Evolutionary conservation across 2,113 vertebrate genomes (phyloP), one percentile per base, ranked within the genome.

Genomic region (Phoenicopterus ruber): DNA sequence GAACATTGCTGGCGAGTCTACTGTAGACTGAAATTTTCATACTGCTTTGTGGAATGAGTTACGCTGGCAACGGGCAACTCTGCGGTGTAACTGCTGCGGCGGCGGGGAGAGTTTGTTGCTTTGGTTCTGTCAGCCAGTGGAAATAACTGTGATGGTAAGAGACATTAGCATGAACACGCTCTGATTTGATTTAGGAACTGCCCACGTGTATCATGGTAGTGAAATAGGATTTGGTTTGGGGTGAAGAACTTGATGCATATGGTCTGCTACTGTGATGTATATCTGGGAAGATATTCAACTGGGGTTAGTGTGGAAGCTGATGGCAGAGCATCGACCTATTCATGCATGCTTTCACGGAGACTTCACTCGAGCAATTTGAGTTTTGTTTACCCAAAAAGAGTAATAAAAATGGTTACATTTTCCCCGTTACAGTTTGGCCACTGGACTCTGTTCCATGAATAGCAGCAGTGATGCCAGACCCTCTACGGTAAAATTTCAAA

Each of bases 31-130:
- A 65, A 92, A 28, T 62, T 57, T 82, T 80, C 8, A 0, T 40
- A 9, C 57, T 91, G 44, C 28, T 79, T 50, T 69, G 62, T 79
- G 54, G 40, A 52, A 42, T 65, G 49, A 76, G 15, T 65, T 90
- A 38, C 0, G 0, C 19, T 82, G 58, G 52, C n/a, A 82, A 47
- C 12, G 0, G 2, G 29, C 47, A 55, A 5, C 28, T 61, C 59
- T 54, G 49, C 50, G 40, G 32, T 0, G 1, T 58, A 49, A n/a
- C 16, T 65, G 44, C 55, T 71, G 44, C 55, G 76, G 0, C 0
- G 2, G 12, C 1, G 6, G 42, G 13, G 2, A 6, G 9, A 34
- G 13, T 54, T 77, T 36, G 32, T 52, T 83, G 44, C 31, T 50
- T 71, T 5, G 0, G 4, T 70, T 69, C 52, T 59, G 34, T 62